A percentile compares a stretch with the other conserved stretches of the same genome.
Evolutionary conservation across 2,888 invertebrate species (phyloP).

Genomic region (Aleiodes alternator): DNA sequence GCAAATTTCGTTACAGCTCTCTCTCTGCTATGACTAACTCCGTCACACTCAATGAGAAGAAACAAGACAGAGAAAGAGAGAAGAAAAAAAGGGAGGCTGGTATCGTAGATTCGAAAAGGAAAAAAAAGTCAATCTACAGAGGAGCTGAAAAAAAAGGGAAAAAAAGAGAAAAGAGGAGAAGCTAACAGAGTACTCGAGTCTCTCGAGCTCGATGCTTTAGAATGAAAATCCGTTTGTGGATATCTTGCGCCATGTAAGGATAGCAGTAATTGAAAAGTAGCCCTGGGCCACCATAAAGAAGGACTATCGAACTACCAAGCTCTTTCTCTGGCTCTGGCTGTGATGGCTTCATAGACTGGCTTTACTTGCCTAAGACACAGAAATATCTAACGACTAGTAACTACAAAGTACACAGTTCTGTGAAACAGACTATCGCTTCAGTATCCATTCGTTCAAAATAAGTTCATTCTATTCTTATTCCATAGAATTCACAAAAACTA

Average conservation of each 20-base stretch:
- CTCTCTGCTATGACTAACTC: conserved; percentile 32
- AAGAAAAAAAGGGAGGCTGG: not conserved
- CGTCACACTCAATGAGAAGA: conserved; percentile 30
- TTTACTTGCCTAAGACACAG: conserved; percentile 34
- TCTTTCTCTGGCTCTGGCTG: conserved; percentile 57
- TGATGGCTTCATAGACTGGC: conserved; percentile 34
- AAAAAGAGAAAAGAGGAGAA: conserved; percentile 24
- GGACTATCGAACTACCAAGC: conserved; percentile 62
- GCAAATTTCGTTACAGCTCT: conserved; percentile 6
- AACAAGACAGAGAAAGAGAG: not conserved
- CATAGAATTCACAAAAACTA: not conserved
- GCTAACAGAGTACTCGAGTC: conserved; percentile 4
- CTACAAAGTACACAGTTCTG: conserved; percentile 6
- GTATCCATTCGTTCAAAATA: not conserved
- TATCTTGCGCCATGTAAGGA: conserved; percentile 37
- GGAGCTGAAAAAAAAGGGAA: conserved; percentile 13
- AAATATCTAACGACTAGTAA: conserved; percentile 42
- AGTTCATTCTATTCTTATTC: conserved; percentile 1
- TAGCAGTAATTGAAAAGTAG: conserved; percentile 67
- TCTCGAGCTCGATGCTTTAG: conserved; percentile 44
- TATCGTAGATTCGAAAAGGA: conserved; percentile 8
- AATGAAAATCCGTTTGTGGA: conserved; percentile 47
- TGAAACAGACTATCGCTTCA: not conserved
- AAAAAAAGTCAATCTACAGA: conserved; percentile 32
- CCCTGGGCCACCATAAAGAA: conserved; percentile 62